phyloP scores from a whole-genome alignment of 2,888 invertebrate genomes.

The Oxyteleia sp. region DNA sequence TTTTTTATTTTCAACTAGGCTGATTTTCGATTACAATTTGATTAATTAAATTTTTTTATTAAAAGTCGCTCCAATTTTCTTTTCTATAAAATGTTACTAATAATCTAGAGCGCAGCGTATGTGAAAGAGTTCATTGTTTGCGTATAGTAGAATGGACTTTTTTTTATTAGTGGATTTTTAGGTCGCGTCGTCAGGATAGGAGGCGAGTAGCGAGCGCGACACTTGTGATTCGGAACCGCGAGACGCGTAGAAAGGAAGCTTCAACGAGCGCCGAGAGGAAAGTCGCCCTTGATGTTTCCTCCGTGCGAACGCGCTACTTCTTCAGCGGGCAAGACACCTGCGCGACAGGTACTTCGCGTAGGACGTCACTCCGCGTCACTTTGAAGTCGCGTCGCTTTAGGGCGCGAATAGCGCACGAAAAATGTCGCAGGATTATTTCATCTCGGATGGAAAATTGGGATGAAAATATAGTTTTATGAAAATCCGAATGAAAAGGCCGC shows the following conservation, averaged over 20 bases:
- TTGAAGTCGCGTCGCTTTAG: slow-evolving; percentile 66
- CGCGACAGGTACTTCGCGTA: slow-evolving; percentile 81
- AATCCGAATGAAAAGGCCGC: background rate
- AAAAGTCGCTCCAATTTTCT: slow-evolving; percentile 19
- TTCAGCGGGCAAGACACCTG: slow-evolving; percentile 72
- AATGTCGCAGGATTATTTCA: slow-evolving; percentile 33
- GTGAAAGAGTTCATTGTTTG: slow-evolving; percentile 35
- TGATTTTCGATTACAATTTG: too few species aligned
- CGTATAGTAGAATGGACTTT: slow-evolving; percentile 4
- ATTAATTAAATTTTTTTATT: too few species aligned
- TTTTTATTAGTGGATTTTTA: slow-evolving; percentile 45
- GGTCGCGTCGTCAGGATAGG: slow-evolving; percentile 15
- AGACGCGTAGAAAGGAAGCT: slow-evolving; percentile 40
- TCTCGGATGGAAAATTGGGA: slow-evolving; percentile 2
- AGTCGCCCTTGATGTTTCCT: slow-evolving; percentile 62
- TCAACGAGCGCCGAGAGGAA: slow-evolving; percentile 58
- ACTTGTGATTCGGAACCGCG: slow-evolving; percentile 26
- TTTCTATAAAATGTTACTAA: slow-evolving; percentile 20
- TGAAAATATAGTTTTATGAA: slow-evolving; percentile 27
- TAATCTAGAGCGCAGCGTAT: slow-evolving; percentile 7
- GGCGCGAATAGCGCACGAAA: slow-evolving; percentile 47
- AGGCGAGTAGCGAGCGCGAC: slow-evolving; percentile 37
- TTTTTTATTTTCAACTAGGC: too few species aligned
- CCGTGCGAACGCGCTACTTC: slow-evolving; percentile 73
- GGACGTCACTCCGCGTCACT: slow-evolving; percentile 78